These are phyloP conservation scores for Diabrotica undecimpunctata DNA, from an alignment of 1,140 invertebrate genomes.

Conservation along the genomic window DNA sequence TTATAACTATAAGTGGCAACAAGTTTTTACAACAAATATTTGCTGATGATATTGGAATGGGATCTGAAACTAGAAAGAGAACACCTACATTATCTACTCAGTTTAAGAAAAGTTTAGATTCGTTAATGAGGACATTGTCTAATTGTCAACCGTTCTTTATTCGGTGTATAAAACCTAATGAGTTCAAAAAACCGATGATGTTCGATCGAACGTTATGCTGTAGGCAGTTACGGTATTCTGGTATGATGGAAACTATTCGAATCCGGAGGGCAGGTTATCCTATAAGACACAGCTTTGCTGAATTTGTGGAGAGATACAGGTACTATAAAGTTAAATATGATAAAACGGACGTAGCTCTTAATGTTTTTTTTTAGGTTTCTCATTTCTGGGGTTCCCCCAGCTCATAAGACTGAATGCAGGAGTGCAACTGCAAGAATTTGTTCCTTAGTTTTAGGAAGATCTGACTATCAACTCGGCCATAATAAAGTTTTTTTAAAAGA, in stretches of 20 bases:
- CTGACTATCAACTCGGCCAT: constrained; percentile 95
- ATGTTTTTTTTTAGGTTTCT: constrained; percentile 59
- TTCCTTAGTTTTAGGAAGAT: constrained; percentile 79
- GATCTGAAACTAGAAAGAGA: constrained; percentile 89
- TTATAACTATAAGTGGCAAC: constrained; percentile 90
- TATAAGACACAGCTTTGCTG: constrained; percentile 91
- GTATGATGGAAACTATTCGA: constrained; percentile 99
- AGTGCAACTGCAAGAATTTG: constrained; percentile 88
- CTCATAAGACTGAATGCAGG: constrained; percentile 89
- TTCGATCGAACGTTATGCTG: constrained; percentile 96
- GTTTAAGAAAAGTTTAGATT: constrained; percentile 95
- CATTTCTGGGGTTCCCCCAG: constrained; percentile 86
- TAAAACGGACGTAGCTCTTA: background rate
- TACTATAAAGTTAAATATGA: background rate
- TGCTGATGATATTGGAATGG: constrained; percentile 89
- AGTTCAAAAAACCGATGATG: constrained; percentile 95
- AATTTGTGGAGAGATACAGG: constrained; percentile 96
- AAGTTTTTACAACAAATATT: constrained; percentile 92
- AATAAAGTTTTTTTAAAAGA: constrained; percentile 99
- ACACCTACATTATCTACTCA: constrained; percentile 93
- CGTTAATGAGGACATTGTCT: constrained; percentile 90
- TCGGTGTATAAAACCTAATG: constrained; percentile 98
- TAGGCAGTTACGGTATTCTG: constrained; percentile 94
- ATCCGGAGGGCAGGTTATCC: constrained; percentile 97
- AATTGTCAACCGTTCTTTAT: constrained; percentile 98